phyloP scores from a whole-genome alignment of 1,140 invertebrate genomes.

The Hesperophylax magnus region DNA sequence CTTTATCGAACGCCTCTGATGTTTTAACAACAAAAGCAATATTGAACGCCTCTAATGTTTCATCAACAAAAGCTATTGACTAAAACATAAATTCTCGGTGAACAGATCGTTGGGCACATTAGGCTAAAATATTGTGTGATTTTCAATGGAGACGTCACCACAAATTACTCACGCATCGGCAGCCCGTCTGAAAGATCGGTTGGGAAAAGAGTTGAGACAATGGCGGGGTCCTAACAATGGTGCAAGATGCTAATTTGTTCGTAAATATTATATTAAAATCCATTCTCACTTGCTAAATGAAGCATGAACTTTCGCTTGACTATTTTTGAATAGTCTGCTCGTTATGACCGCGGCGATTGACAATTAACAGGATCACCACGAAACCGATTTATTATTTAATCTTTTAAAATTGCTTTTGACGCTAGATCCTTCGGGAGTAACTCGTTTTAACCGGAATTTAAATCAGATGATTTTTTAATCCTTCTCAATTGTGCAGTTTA shows the following conservation, averaged over 20 bases:
- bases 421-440: too few species aligned
- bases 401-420: too few species aligned
- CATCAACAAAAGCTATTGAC: constrained; percentile 24
- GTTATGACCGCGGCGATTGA: constrained; percentile 14
- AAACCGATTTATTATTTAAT: too few species aligned
- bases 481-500: too few species aligned
- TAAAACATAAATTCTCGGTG: constrained; percentile 15
- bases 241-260: constrained; percentile 53
- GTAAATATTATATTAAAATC: constrained; percentile 51
- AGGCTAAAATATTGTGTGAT: constrained; percentile 7
- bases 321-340: constrained; percentile 41
- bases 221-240: constrained; percentile 36
- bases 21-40: constrained; percentile 7
- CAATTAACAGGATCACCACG: neutral
- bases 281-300: constrained; percentile 54
- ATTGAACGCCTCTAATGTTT: constrained; percentile 18
- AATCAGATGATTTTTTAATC: too few species aligned
- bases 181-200: constrained; percentile 28
- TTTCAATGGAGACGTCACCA: constrained; percentile 44
- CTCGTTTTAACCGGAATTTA: too few species aligned
- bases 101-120: constrained; percentile 12
- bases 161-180: constrained; percentile 52
- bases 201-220: constrained; percentile 55
- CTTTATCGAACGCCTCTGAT: neutral
- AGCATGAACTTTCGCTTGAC: constrained; percentile 50